These are phyloP conservation scores for Sciurus carolinensis DNA, from an alignment of 2,797 vertebrate species.

Conservation along the genomic window DNA sequence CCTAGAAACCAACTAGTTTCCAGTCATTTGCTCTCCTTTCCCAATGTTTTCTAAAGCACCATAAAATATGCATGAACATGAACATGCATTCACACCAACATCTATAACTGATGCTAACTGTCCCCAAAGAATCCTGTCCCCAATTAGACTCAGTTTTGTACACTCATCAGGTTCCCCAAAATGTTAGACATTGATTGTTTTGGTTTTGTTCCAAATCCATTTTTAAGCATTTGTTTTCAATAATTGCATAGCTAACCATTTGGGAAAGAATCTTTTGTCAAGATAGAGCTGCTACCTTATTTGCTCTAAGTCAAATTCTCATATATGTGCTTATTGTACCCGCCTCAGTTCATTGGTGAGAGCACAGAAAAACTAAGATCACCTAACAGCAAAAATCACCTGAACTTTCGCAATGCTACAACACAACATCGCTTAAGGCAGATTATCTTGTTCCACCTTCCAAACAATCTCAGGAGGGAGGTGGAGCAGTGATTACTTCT, in stretches of 20 bases:
- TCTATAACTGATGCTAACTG: not conserved
- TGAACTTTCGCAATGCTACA: not conserved
- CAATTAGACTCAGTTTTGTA: not conserved
- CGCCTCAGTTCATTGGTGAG: not conserved
- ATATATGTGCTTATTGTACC: not conserved
- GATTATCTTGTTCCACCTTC: not conserved
- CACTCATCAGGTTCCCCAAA: not conserved
- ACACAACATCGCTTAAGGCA: not conserved
- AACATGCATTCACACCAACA: not conserved
- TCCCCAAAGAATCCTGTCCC: not conserved
- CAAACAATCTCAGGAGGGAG: not conserved
- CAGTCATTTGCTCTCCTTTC: not conserved
- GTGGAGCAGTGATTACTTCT: not conserved
- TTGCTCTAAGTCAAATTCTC: not conserved
- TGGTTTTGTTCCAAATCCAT: not conserved
- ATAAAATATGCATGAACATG: not conserved
- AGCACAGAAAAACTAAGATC: not conserved
- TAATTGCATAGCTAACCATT: not conserved
- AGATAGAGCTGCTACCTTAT: not conserved
- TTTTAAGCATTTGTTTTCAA: slow-evolving; percentile 4
- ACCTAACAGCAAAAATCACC: not conserved
- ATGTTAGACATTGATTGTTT: not conserved
- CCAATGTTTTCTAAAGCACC: not conserved
- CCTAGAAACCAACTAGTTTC: not conserved
- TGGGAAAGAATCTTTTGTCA: not conserved